A percentile compares a stretch with the other conserved stretches of the same genome.
Conservation (phyloP, 92 coral and sea anemone genomes). For the Isaurus tuberculatus region DNA sequence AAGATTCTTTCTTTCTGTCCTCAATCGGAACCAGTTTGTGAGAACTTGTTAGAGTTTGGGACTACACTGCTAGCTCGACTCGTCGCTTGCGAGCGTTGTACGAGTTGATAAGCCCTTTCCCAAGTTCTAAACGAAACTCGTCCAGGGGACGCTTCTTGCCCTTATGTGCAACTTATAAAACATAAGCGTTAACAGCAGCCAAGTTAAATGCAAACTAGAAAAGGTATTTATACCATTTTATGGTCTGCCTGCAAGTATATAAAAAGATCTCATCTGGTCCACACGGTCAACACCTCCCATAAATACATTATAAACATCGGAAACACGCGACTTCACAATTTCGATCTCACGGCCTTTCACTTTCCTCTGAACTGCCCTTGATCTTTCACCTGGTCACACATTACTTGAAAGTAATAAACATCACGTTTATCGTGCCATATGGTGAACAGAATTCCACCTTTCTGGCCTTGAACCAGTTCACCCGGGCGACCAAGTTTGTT, state of each 20-base stretch:
- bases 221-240: not conserved
- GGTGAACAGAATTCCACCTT: constrained; percentile 13
- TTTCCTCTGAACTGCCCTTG: not conserved
- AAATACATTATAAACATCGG: not conserved
- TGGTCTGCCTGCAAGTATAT: not conserved
- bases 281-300: not conserved
- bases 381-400: not conserved
- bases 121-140: too few species aligned
- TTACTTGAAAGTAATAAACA: not conserved
- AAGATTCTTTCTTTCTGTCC: too few species aligned
- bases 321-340: not conserved
- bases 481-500: constrained; percentile 48
- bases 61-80: too few species aligned
- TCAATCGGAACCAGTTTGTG: too few species aligned
- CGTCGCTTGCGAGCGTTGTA: too few species aligned
- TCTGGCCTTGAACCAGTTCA: constrained; percentile 36
- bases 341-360: not conserved
- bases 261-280: not conserved
- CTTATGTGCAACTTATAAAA: too few species aligned
- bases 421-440: not conserved
- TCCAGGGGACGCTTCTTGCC: too few species aligned
- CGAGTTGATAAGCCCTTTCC: too few species aligned
- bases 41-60: too few species aligned
- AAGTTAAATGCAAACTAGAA: not conserved
- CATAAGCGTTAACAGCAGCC: not conserved